Conservation (phyloP, 2,888 invertebrate genomes). For the Acronicta aceris region DNA sequence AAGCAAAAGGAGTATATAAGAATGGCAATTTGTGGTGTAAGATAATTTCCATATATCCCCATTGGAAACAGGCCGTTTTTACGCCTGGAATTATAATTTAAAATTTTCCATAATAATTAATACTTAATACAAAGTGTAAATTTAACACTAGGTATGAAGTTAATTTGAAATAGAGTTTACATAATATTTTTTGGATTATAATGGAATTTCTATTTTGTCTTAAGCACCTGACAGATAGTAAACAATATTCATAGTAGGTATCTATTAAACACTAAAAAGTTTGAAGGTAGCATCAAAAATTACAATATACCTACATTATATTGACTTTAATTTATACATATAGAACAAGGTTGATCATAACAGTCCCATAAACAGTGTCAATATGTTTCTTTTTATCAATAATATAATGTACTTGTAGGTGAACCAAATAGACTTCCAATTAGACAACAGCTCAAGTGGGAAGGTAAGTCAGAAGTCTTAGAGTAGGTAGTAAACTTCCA, state of each 20-base stretch:
- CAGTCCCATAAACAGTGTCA: constrained; percentile 9
- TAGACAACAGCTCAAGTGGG: constrained; percentile 12
- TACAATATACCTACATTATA: background rate
- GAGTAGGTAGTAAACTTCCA: constrained; percentile 3
- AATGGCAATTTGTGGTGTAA: background rate
- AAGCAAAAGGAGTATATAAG: constrained; percentile 5
- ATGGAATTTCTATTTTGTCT: background rate
- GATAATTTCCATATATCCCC: constrained; percentile 7
- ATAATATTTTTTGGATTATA: too few relatives aligned
- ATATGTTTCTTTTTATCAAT: constrained; percentile 18
- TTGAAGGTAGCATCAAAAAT: background rate
- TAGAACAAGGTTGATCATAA: constrained; percentile 26
- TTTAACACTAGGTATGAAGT: too few relatives aligned
- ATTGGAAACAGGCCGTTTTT: background rate
- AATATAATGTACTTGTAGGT: constrained; percentile 19
- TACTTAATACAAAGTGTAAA: too few relatives aligned
- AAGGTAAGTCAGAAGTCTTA: background rate
- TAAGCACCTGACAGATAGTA: too few relatives aligned
- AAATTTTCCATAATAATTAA: background rate
- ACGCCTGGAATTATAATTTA: background rate
- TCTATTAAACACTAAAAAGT: background rate
- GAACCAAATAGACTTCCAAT: constrained; percentile 41
- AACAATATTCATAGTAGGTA: too few relatives aligned
- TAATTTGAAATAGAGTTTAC: too few relatives aligned
- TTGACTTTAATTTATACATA: constrained; percentile 12